Base-by-base conservation (phyloP, 2,797 vertebrate species). In the Chloroceryle amazona region DNA sequence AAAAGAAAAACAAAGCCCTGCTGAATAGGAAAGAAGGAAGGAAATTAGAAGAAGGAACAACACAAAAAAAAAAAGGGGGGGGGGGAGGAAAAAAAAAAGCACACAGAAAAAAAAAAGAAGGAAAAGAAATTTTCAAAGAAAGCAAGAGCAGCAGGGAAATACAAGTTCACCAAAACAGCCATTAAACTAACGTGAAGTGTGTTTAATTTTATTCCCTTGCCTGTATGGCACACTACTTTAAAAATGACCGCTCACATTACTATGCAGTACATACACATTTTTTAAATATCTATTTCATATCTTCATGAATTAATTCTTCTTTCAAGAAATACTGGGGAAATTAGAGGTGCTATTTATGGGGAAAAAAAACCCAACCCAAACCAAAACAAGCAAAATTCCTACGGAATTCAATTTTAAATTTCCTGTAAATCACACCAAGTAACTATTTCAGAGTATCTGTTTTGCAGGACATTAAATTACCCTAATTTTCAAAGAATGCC, bases 281-380 rank as follows among this genome's bases (percentile, higher is more conserved):
- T 75, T 71, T 29, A 57, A 15, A 17, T 28, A 80, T 21, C 9
- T 67, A 7, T 17, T 91, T 18, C 42, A 8, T 13, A 58, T 80
- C 65, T 87, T 80, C 37, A 78, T 60, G 87, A 87, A 87, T 63
- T 71, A 85, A 91, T 42, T 58, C 28, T 81, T 85, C 23, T 73
- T 66, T 95, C 13, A 35, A 87, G 35, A 86, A 81, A 60, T 78
- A 17, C n/a, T 63, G 22, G 44, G 82, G 46, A 94, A 96, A 88
- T 11, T 7, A 88, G 41, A 52, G 3, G 14, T 3, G 13, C 2
- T 76, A 16, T 42, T 65, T 61, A 79, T n/a, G 11, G 6, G 76
- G 78, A 65, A 81, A 41, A 11, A 2, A 46, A 46, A 21, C 44
- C 15, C 42, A 44, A 44, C 19, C 8, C 35, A 8, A 37, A 37